A percentile compares a stretch with the other conserved stretches of the same genome.
These are phyloP conservation scores for Antechinus stuartii DNA, from an alignment of 2,113 vertebrate genomes.

Conservation along the genomic window DNA sequence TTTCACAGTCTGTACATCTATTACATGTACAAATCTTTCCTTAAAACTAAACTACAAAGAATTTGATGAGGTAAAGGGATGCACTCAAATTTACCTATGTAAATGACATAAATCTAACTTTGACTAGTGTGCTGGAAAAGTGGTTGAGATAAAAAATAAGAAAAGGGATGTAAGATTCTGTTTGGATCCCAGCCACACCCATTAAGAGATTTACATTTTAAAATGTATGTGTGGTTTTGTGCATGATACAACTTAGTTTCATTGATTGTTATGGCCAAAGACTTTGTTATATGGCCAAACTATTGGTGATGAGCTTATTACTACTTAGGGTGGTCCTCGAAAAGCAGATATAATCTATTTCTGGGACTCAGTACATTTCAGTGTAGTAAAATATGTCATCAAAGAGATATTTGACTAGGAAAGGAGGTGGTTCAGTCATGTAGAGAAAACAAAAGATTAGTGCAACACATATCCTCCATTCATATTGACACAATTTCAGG, in stretches of 20 bases:
- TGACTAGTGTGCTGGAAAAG: slow-evolving; percentile 23
- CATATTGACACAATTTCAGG: background rate
- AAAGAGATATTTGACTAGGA: background rate
- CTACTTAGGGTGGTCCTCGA: background rate
- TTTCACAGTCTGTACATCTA: background rate
- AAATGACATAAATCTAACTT: slow-evolving; percentile 2
- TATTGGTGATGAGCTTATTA: background rate
- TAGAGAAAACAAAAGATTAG: background rate
- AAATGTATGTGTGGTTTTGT: background rate
- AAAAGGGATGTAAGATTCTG: background rate
- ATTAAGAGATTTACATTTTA: background rate
- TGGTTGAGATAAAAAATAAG: background rate
- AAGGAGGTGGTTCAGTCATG: background rate
- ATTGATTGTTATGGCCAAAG: background rate
- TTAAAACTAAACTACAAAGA: slow-evolving; percentile 19
- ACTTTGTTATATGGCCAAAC: background rate
- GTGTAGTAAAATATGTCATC: background rate
- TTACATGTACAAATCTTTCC: slow-evolving; percentile 1
- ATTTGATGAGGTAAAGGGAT: slow-evolving; percentile 11
- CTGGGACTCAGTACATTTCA: background rate
- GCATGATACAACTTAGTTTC: background rate
- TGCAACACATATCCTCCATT: background rate
- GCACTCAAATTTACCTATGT: slow-evolving; percentile 3
- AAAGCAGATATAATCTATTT: background rate
- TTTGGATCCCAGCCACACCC: background rate